Conservation (phyloP, 2,797 vertebrate genomes). For the Eupleurogrammus muticus region DNA sequence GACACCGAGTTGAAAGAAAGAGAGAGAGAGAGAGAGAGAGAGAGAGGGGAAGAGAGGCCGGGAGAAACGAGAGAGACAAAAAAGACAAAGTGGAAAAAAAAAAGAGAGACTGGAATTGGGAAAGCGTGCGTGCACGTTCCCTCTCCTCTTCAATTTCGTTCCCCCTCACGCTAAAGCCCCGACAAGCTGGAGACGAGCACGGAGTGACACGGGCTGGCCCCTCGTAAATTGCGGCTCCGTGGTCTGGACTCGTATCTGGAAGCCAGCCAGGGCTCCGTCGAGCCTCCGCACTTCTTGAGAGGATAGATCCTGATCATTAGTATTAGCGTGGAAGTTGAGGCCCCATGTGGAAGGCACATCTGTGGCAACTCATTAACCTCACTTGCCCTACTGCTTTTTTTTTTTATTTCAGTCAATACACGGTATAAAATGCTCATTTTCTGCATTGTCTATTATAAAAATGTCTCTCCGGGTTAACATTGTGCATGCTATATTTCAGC, state of each 20-base stretch:
- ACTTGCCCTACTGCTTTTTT: slow-evolving; percentile 53
- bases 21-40: slow-evolving; percentile 25
- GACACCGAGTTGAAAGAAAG: slow-evolving; percentile 50
- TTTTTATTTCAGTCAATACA: slow-evolving; percentile 47
- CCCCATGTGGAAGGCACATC: slow-evolving; percentile 62
- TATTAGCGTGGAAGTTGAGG: slow-evolving; percentile 40
- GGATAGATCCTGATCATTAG: slow-evolving; percentile 59
- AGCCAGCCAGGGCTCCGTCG: slow-evolving; percentile 24
- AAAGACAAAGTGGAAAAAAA: slow-evolving; percentile 26
- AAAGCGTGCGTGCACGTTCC: slow-evolving; percentile 2
- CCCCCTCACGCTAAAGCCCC: slow-evolving; percentile 31
- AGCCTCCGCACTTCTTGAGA: slow-evolving; percentile 24
- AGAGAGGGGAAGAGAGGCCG: too few relatives aligned
- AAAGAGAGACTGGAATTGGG: not conserved
- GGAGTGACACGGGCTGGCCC: slow-evolving; percentile 20
- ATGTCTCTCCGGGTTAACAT: not conserved
- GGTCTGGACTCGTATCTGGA: slow-evolving; percentile 26
- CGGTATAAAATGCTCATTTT: slow-evolving; percentile 4
- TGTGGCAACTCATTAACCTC: slow-evolving; percentile 64
- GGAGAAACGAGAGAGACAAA: slow-evolving; percentile 39
- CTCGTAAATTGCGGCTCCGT: slow-evolving; percentile 44
- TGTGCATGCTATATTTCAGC: not conserved
- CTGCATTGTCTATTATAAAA: slow-evolving; percentile 14
- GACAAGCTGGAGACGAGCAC: slow-evolving; percentile 46
- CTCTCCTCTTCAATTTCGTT: slow-evolving; percentile 34